phyloP scores from a whole-genome alignment of 2,888 invertebrate genomes.

The Parnassius apollo region DNA sequence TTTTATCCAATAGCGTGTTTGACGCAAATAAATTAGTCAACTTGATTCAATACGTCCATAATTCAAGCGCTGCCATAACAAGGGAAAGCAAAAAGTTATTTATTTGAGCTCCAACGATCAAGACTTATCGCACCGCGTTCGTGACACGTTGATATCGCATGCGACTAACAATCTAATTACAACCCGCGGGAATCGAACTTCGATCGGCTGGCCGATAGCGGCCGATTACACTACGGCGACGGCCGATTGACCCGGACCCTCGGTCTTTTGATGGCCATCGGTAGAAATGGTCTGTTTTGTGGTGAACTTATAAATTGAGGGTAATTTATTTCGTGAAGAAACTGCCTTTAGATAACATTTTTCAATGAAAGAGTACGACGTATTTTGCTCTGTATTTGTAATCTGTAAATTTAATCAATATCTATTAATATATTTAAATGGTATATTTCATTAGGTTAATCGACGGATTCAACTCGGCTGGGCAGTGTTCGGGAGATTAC shows the following conservation, averaged over 20 bases:
- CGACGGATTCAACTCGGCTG: too few species aligned
- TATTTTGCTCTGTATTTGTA: too few species aligned
- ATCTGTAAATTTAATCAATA: too few species aligned
- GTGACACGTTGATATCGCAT: constrained; percentile 74
- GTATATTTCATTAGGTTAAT: too few species aligned
- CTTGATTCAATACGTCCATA: constrained; percentile 3
- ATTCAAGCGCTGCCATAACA: neutral
- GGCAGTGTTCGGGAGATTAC: too few species aligned
- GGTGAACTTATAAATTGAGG: constrained; percentile 5
- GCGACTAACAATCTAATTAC: constrained; percentile 80
- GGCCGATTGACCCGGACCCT: constrained; percentile 47
- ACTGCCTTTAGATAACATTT: neutral
- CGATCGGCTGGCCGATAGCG: constrained; percentile 64
- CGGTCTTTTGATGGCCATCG: constrained; percentile 6
- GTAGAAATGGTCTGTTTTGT: constrained; percentile 5
- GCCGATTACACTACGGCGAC: constrained; percentile 53
- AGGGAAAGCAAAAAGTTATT: constrained; percentile 44
- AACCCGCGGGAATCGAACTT: constrained; percentile 77
- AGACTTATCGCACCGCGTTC: constrained; percentile 36
- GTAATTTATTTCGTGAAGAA: neutral
- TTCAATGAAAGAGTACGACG: too few species aligned
- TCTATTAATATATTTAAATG: too few species aligned
- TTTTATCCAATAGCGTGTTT: neutral
- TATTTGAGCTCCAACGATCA: constrained; percentile 43
- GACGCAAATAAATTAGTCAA: neutral